Percentiles rank a stretch among this genome's conserved stretches.
phyloP scores from a whole-genome alignment of 23 tunicate genomes.

The Styela plicata region DNA sequence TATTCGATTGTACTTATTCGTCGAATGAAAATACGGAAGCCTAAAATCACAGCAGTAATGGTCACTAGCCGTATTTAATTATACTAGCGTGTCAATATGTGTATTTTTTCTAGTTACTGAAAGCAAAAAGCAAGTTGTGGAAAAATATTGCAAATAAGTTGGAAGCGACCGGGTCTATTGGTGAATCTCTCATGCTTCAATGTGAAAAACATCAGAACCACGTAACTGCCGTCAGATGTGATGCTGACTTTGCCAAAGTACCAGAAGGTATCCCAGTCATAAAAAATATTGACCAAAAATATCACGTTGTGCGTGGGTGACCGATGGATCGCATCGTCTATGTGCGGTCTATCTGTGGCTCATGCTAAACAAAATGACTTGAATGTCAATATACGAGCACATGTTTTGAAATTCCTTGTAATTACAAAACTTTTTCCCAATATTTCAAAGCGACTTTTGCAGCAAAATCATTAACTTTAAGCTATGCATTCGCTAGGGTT shows the following conservation, averaged over 20 bases:
- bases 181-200: constrained; percentile 28
- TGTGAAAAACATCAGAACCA: constrained; percentile 32
- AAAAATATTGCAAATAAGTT: constrained; percentile 20
- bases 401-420: not conserved
- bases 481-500: too few relatives aligned
- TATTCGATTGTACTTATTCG: too few relatives aligned
- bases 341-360: too few relatives aligned
- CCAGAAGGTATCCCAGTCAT: constrained; percentile 33
- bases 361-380: too few relatives aligned
- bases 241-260: constrained; percentile 24
- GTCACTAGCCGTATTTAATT: too few relatives aligned
- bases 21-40: too few relatives aligned
- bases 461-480: too few relatives aligned
- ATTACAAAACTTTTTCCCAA: not conserved
- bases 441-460: not conserved
- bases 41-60: too few relatives aligned
- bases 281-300: not conserved
- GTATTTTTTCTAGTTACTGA: constrained; percentile 15
- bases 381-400: too few relatives aligned
- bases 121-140: constrained; percentile 40
- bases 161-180: constrained; percentile 21
- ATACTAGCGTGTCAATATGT: too few relatives aligned
- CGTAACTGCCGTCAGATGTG: not conserved
- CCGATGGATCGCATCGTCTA: too few relatives aligned
- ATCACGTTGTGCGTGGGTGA: too few relatives aligned